A percentile compares a stretch with the other conserved stretches of the same genome.
Conservation (phyloP, 2,113 vertebrate species). For the Pluvianellus socialis region DNA sequence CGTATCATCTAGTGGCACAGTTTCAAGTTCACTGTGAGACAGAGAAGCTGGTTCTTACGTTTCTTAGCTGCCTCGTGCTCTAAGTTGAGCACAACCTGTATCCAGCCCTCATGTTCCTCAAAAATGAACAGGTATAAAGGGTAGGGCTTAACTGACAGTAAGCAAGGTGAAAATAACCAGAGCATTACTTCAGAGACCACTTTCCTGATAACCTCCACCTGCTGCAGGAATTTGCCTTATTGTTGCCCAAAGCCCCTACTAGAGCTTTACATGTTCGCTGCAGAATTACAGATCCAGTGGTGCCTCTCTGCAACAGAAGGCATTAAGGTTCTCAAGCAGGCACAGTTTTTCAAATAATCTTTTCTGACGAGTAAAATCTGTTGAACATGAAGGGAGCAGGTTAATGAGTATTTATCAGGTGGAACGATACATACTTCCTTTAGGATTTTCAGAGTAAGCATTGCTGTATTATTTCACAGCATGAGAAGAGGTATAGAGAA, state of each 20-base stretch:
- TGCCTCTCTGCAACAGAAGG: neutral
- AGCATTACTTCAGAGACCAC: neutral
- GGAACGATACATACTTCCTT: fast-evolving
- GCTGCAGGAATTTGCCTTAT: neutral
- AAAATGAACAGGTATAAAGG: neutral
- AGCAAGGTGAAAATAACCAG: neutral
- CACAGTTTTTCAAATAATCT: neutral
- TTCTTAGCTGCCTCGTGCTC: neutral
- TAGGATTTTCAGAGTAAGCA: neutral
- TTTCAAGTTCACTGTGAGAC: neutral
- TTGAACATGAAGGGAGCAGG: neutral
- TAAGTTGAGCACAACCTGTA: neutral
- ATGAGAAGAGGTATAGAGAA: neutral
- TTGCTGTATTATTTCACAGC: neutral
- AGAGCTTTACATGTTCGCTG: neutral
- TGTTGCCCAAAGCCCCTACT: neutral
- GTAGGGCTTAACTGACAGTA: neutral
- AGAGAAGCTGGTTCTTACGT: neutral
- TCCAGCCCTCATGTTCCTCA: neutral
- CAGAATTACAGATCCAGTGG: neutral
- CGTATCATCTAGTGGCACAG: fast-evolving
- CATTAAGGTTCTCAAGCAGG: neutral
- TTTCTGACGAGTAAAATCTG: neutral
- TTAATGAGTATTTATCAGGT: fast-evolving
- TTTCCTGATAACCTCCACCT: neutral